These are phyloP conservation scores for Gnatocerus cornutus DNA, from an alignment of 2,888 invertebrate genomes.

Conservation along the genomic window DNA sequence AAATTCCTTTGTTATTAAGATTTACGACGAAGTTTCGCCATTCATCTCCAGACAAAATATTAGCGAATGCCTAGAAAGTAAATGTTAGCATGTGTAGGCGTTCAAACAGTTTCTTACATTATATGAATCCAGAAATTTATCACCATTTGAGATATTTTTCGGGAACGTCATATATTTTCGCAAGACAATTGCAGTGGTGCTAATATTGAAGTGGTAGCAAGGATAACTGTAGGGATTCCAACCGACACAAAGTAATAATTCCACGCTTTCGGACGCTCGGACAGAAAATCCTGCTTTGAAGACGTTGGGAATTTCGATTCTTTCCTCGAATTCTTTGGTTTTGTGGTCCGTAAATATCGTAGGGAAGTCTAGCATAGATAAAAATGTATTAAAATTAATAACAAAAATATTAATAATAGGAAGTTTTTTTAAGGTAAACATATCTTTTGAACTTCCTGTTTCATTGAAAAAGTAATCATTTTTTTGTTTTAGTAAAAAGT, in stretches of 20 bases:
- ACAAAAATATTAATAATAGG: too few species aligned
- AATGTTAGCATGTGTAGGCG: conserved; percentile 2
- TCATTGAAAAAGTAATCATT: too few species aligned
- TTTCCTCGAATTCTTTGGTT: conserved; percentile 59
- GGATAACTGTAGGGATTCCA: conserved; percentile 64
- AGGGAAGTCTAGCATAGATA: conserved; percentile 60
- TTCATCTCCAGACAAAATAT: conserved; percentile 62
- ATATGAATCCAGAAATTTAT: conserved; percentile 51
- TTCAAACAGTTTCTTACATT: conserved; percentile 49
- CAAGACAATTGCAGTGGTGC: conserved; percentile 58
- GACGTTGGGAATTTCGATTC: conserved; percentile 59
- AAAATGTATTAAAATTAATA: too few species aligned
- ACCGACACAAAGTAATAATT: conserved; percentile 64
- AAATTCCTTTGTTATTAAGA: conserved; percentile 57
- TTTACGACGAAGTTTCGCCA: conserved; percentile 65
- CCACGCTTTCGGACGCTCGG: conserved; percentile 60
- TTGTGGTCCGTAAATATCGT: conserved; percentile 59
- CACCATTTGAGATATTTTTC: conserved; percentile 51
- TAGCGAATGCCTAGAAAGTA: conserved; percentile 49
- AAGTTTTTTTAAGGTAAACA: too few species aligned
- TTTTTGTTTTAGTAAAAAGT: too few species aligned
- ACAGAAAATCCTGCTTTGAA: conserved; percentile 64
- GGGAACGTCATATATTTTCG: conserved; percentile 57
- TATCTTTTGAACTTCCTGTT: too few species aligned
- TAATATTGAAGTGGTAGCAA: conserved; percentile 64